Conservation (phyloP, 1,140 invertebrate species). For the Wiebesia pumilae region DNA sequence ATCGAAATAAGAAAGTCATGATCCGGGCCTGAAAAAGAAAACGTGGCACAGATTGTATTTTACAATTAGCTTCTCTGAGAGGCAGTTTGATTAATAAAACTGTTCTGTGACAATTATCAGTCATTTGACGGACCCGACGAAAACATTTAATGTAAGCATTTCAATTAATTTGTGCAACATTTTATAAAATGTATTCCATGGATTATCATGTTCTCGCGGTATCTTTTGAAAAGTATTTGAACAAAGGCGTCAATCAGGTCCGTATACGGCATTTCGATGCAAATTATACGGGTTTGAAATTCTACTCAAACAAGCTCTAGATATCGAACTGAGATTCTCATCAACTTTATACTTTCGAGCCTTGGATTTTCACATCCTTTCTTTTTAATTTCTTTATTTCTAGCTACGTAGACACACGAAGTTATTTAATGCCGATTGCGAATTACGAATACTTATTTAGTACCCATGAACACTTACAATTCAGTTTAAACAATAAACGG, state of each 20-base stretch:
- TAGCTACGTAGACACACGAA: neutral
- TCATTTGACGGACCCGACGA: too few relatives aligned
- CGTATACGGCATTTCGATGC: conserved; percentile 33
- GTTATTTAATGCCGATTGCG: neutral
- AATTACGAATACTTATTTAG: neutral
- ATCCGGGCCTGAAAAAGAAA: neutral
- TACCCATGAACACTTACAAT: too few relatives aligned
- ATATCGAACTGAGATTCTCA: conserved; percentile 7
- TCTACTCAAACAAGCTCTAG: neutral
- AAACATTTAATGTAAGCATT: too few relatives aligned
- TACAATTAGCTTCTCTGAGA: neutral
- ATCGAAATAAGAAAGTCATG: neutral
- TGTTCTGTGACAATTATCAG: neutral
- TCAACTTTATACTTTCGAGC: neutral
- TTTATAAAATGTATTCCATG: too few relatives aligned
- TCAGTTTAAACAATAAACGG: neutral
- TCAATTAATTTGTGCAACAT: too few relatives aligned
- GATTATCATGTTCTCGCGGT: neutral
- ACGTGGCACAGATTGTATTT: neutral
- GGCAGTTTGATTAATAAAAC: too few relatives aligned
- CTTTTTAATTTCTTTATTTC: neutral
- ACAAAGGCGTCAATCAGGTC: conserved; percentile 43
- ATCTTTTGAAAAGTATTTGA: conserved; percentile 30
- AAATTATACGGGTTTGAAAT: conserved; percentile 48
- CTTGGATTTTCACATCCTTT: neutral